Base-by-base conservation (phyloP, 1,140 invertebrate genomes). In the Aleiodes sp. region DNA sequence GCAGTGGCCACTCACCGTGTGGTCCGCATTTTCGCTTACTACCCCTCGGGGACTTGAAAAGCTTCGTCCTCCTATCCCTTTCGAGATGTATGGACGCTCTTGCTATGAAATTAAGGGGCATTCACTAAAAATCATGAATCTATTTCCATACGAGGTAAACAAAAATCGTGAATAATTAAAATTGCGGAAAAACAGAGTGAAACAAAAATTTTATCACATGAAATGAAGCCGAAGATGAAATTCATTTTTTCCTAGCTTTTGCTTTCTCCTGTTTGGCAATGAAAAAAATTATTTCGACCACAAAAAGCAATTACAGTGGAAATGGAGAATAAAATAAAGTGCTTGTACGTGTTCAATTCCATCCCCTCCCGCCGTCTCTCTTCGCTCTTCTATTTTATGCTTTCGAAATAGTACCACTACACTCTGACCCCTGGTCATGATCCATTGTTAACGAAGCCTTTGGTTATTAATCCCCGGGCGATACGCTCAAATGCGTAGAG, bases 61-160 rank as follows among this genome's bases (percentile, higher is more conserved):
- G 33, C 29, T 57, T 59, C 28, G 9, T 4, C 21, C 1, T 14
- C 26, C 56, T 2, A 59, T 28, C 28, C 28, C 56, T 59, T 59
- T 31, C 12, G 28, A 10, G 10, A 29, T 59, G 9, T 26, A 26
- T 24, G 12, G 28, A 16, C 28, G 0, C 12, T n/a, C 21, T 28
- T 29, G 56, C n/a, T 28, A 59, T 26, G 43, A 65, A n/a, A 65
- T 65, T 65, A 65, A 65, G 26, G 41, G 63, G 9, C 63, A 65
- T 65, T 65, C 63, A 65, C 4, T 56, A 28, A n/a, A 65, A 65
- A 65, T 65, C 63, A 56, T 28, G 31, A 65, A 24, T 31, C 14
- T n/a, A 65, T 33, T 29, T n/a, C 41, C 28, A 14, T n/a, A n/a
- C 26, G 12, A 52, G 29, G 21, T 46, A 19, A n/a, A n/a, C n/a